Evolutionary conservation across 2,113 vertebrate genomes (phyloP).

Genomic region (Meles meles): DNA sequence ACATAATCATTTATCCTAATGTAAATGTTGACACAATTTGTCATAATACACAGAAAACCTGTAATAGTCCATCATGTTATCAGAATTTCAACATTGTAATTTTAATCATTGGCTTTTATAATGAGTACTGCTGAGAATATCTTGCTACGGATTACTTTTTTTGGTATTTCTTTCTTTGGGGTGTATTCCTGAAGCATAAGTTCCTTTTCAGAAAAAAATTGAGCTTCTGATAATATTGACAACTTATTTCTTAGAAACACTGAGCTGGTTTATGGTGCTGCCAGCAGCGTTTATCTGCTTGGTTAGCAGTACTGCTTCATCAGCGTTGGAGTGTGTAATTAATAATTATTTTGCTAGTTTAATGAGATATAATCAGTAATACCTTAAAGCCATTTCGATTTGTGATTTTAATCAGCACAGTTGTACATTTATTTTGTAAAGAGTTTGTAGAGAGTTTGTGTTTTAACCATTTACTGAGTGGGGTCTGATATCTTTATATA

Average conservation of each 20-base stretch:
- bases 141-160: constrained; percentile 11
- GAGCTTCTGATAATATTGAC: background rate
- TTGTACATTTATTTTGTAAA: background rate
- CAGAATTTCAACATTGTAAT: background rate
- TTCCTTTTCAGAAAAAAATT: constrained; percentile 4
- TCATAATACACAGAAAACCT: background rate
- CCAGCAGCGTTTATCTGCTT: background rate
- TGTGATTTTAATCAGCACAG: background rate
- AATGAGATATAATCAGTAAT: background rate
- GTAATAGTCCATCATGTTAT: background rate
- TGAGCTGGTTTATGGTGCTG: background rate
- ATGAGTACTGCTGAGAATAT: background rate
- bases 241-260: background rate
- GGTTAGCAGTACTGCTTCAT: background rate
- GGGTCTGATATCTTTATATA: background rate
- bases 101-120: constrained; percentile 14
- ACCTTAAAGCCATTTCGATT: background rate
- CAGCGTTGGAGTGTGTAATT: background rate
- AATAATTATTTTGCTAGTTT: background rate
- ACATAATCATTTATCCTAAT: background rate
- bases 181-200: constrained; percentile 9
- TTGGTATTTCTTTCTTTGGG: background rate
- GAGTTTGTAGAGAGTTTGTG: background rate
- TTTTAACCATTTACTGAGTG: background rate
- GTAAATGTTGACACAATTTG: background rate